Conservation (phyloP, 2,888 invertebrate genomes). For the Imbricaverruca yamaguchii region DNA sequence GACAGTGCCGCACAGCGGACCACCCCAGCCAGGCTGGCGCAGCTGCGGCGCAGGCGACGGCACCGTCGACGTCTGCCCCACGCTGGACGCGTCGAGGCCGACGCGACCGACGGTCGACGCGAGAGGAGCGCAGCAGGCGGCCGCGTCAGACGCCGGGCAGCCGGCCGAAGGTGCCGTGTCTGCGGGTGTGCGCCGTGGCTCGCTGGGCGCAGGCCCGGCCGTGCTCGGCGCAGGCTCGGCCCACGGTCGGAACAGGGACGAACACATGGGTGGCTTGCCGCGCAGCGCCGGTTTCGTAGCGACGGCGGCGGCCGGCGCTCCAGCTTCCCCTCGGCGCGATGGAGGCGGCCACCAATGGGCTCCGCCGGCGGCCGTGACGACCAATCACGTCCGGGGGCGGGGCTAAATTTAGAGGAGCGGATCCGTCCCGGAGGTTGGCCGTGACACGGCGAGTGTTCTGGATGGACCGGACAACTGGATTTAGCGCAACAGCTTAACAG, state of each 20-base stretch:
- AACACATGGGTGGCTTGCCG: conserved; percentile 2
- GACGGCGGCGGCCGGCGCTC: not conserved
- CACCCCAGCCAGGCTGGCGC: not conserved
- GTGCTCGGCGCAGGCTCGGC: not conserved
- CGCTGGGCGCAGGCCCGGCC: not conserved
- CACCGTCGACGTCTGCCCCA: not conserved
- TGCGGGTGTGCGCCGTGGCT: no score
- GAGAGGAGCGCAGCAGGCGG: no score
- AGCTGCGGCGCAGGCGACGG: not conserved
- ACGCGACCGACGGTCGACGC: no score
- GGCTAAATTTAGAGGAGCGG: not conserved
- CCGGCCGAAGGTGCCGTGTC: no score
- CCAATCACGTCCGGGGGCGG: not conserved
- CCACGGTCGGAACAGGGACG: conserved; percentile 7
- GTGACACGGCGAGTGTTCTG: no score
- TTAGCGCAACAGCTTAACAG: no score
- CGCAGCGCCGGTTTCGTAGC: not conserved
- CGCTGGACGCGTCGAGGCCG: no score
- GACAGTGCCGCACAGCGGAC: not conserved
- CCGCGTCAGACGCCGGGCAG: no score
- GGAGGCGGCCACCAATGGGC: not conserved
- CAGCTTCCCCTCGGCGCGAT: not conserved
- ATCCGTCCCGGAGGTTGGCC: no score
- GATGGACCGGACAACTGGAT: no score
- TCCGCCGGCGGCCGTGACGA: not conserved